Percentiles rank a stretch among this genome's conserved stretches.
phyloP scores from a whole-genome alignment of 2,797 vertebrate genomes.

The Bradypus variegatus region DNA sequence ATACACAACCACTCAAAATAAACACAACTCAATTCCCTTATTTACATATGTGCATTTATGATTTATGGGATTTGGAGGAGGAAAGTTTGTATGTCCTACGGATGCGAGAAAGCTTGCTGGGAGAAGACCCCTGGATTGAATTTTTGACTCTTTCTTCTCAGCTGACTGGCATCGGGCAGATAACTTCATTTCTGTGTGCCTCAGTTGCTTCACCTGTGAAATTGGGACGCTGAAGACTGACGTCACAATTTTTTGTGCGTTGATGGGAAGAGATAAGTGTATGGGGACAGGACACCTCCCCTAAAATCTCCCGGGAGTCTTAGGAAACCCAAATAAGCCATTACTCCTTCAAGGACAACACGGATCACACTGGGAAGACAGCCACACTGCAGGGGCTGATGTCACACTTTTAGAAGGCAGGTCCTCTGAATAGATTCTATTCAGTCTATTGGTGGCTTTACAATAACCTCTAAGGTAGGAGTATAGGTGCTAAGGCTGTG shows the following conservation, averaged over 20 bases:
- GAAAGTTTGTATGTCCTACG: background rate
- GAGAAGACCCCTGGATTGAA: background rate
- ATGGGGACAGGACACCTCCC: background rate
- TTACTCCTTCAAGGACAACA: background rate
- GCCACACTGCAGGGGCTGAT: background rate
- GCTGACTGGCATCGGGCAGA: background rate
- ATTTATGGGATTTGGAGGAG: background rate
- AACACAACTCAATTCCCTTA: background rate
- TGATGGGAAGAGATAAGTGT: background rate
- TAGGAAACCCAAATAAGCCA: background rate
- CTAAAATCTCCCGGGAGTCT: background rate
- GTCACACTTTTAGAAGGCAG: background rate
- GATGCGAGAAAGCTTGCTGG: background rate
- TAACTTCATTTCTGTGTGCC: background rate
- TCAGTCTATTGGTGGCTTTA: background rate
- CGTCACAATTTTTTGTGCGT: background rate
- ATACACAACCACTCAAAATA: background rate
- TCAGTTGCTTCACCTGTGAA: background rate
- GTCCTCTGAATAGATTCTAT: background rate
- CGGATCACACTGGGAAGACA: background rate
- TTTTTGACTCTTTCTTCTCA: background rate
- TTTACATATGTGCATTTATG: rapidly evolving
- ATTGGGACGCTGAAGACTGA: background rate
- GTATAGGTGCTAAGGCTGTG: background rate
- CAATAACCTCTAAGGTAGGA: background rate